phyloP scores from a whole-genome alignment of 2,888 invertebrate species.

The Stegana nigrithorax region DNA sequence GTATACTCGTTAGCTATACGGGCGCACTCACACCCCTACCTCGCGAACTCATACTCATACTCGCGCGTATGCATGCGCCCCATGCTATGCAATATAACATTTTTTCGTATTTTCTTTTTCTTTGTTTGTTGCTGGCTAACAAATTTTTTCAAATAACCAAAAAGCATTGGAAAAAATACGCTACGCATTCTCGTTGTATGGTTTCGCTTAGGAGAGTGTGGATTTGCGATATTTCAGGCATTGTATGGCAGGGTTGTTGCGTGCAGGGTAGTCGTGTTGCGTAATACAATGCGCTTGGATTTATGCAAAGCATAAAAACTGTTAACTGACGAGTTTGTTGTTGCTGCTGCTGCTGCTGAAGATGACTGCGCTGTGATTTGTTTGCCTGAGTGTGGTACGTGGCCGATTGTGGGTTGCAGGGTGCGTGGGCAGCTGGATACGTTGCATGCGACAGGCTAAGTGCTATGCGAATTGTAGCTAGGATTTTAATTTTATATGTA shows the following conservation, averaged over 20 bases:
- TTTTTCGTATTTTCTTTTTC: constrained; percentile 14
- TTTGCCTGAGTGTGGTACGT: too few relatives aligned
- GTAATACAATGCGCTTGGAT: constrained; percentile 6
- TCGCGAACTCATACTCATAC: not conserved
- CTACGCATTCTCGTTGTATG: constrained; percentile 5
- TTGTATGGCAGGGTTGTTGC: constrained; percentile 1
- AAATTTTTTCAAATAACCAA: not conserved
- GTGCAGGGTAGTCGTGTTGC: not conserved
- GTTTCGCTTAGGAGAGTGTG: constrained; percentile 17
- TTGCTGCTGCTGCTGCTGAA: constrained; percentile 14
- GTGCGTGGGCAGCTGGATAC: too few relatives aligned
- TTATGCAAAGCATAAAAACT: constrained; percentile 7
- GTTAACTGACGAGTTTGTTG: constrained; percentile 2
- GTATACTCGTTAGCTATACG: constrained; percentile 22
- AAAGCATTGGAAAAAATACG: not conserved
- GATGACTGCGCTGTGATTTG: constrained; percentile 21
- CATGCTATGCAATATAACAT: constrained; percentile 24
- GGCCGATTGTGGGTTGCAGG: too few relatives aligned
- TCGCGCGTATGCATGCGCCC: not conserved
- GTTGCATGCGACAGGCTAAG: too few relatives aligned
- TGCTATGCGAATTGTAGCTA: too few relatives aligned
- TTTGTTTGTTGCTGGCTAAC: not conserved
- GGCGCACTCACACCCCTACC: not conserved
- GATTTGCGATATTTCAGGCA: not conserved
- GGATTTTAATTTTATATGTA: constrained; percentile 51